Base-by-base conservation (phyloP, 2,888 invertebrate species). In the Caenorhabditis sulstoni region DNA sequence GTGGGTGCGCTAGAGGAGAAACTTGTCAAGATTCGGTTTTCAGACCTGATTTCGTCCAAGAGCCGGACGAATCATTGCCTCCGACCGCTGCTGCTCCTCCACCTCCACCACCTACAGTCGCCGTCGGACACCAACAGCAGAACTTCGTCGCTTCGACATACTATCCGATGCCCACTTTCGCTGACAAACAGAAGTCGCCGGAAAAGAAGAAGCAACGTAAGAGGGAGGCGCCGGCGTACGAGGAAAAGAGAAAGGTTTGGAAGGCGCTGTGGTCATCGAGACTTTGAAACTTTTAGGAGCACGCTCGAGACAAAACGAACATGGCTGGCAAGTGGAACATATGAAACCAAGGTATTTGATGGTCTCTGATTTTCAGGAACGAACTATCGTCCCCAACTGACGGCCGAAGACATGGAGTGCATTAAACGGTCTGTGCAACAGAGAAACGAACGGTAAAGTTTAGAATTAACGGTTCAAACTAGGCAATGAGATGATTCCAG, bases 401-500 rank as follows among this genome's bases (percentile, higher is more conserved):
- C 70, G 49, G 58, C 65, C 18, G 70, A 64, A 37, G 79, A 79
- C 41, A 29, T 75, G 59, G 79, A 79, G 41, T 75, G 57, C 58
- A 79, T 79, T 29, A 55, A 35, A 52, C 52, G 70, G 22, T 70
- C 75, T 22, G 75, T 79, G 37, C 79, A 79, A 23, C 75, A 75
- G 50, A 62, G 79, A 79, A 79, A 79, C 52, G 79, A 79, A 23
- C 41, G 79, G 79, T 79, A 18, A 52, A 12, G 4, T 20, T 29
- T n/a, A 39, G 39, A 58, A 18, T 49, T 41, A 68, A 68, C 58
- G 58, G 58, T 68, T 58, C 58, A 68, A 58, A 37, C 37, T 44
- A 0, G 7, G 20, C 12, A 59, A 47, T 14, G 9, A 41, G 12
- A 44, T 35, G 20, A 58, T 73, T 77, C 14, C 62, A 79, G 79